Percentiles rank a stretch among this genome's conserved stretches.
Evolutionary conservation across 2,888 invertebrate genomes (phyloP).

Genomic region (Agrochola lychnidis): DNA sequence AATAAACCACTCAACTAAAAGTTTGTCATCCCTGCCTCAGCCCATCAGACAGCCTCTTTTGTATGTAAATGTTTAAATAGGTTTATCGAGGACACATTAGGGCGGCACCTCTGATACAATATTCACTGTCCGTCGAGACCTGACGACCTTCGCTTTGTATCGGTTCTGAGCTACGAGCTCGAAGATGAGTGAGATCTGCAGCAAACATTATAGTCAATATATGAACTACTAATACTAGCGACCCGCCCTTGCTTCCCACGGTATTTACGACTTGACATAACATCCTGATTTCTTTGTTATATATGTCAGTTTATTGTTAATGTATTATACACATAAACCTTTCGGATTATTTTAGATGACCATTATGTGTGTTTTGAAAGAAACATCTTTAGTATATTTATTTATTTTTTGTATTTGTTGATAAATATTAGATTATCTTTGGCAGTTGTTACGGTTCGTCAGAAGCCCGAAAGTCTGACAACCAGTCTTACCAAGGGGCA

Average conservation of each 20-base stretch:
- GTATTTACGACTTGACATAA: no score
- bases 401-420: neutral
- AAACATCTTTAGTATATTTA: neutral
- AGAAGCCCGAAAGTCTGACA: no score
- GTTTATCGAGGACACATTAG: constrained; percentile 53
- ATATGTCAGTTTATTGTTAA: neutral
- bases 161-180: neutral
- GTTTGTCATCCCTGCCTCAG: constrained; percentile 26
- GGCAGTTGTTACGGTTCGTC: no score
- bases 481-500: no score
- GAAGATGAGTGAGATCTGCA: neutral
- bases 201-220: neutral
- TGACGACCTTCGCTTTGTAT: neutral
- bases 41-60: constrained; percentile 51
- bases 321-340: neutral
- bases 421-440: neutral
- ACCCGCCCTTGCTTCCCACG: no score
- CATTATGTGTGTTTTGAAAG: no score
- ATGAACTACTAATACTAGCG: neutral
- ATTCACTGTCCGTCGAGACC: constrained; percentile 35
- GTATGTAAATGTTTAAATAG: constrained; percentile 61
- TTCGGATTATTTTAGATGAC: no score
- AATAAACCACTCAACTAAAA: constrained; percentile 11
- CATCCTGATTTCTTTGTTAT: neutral
- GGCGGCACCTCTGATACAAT: constrained; percentile 47